Base-by-base conservation (phyloP, 2,113 vertebrate genomes). In the Macheiramphus alcinus region DNA sequence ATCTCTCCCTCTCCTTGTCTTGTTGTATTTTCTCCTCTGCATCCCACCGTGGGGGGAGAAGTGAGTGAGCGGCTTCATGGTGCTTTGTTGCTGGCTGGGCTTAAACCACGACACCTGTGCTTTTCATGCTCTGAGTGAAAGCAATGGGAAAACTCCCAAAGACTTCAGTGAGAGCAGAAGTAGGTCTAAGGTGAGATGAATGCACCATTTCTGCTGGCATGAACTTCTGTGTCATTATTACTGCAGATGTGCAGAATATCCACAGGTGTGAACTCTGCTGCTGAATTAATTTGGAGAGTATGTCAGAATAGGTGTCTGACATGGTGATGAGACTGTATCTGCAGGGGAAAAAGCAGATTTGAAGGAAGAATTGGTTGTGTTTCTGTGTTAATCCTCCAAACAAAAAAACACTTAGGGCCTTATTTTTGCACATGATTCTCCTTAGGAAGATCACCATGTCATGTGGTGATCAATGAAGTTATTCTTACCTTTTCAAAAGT, bases 401-500 rank as follows among this genome's bases (percentile, higher is more conserved):
- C 4, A n/a, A 78, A 94, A 88, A 59, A 38, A 3, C 7, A 52
- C 13, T 65, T 73, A 31, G 29, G 80, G 40, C 34, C 13, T 66
- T 68, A 13, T 56, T 84, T 93, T 92, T 90, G 59, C 76, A 45
- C 32, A 23, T 89, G 92, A 88, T 94, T 83, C 75, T 93, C 4
- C 75, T 84, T 62, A 80, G 61, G 52, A 83, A 63, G 88, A 74
- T 67, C 59, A 55, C 43, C 12, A 29, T 0, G 6, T 90, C 87
- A 90, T 68, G 47, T 91, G 84, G 48, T 3, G 15, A 79, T 94
- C 93, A 94, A 76, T 93, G 48, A 84, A 82, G 40, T 87, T 87
- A 76, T 92, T 90, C 90, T 82, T 94, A 93, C 80, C 58, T 94
- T 89, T 94, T 81, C 52, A 94, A 29, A 91, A 94, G 79, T 93